Conservation (phyloP, 2,113 vertebrate species). For the Peromyscus maniculatus region DNA sequence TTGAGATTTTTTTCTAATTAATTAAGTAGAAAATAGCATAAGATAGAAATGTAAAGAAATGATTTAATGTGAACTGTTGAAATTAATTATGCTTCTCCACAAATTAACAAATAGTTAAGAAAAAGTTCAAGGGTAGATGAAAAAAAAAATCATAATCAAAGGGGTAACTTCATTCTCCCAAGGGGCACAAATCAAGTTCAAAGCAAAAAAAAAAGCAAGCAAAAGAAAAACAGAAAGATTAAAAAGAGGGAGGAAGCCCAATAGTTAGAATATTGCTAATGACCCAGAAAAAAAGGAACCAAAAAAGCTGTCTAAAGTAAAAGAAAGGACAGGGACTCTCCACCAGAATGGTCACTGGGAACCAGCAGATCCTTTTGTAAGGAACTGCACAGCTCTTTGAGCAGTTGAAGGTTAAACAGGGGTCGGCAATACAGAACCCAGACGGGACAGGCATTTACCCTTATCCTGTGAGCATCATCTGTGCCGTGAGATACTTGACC, state of each 20-base stretch:
- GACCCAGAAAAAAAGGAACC: neutral
- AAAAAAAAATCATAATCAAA: neutral
- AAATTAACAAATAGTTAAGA: slow-evolving; percentile 16
- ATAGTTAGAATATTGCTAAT: neutral
- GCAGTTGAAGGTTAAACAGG: neutral
- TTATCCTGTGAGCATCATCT: neutral
- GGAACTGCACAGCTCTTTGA: neutral
- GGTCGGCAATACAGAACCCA: neutral
- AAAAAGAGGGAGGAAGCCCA: neutral
- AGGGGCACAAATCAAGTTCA: neutral
- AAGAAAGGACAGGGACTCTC: neutral
- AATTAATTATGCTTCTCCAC: neutral
- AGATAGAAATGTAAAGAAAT: neutral
- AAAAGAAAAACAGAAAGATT: neutral
- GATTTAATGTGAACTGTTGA: neutral
- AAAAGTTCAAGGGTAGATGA: neutral
- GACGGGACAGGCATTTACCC: neutral
- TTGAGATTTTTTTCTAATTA: neutral
- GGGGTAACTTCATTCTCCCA: neutral
- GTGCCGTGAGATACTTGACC: neutral
- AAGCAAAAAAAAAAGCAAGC: slow-evolving; percentile 26
- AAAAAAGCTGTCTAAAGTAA: slow-evolving; percentile 39
- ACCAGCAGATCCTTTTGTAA: neutral
- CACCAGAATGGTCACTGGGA: neutral
- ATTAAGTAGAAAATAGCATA: neutral